Evolutionary conservation across 2,113 vertebrate genomes (phyloP).

Genomic region (Indicator indicator): DNA sequence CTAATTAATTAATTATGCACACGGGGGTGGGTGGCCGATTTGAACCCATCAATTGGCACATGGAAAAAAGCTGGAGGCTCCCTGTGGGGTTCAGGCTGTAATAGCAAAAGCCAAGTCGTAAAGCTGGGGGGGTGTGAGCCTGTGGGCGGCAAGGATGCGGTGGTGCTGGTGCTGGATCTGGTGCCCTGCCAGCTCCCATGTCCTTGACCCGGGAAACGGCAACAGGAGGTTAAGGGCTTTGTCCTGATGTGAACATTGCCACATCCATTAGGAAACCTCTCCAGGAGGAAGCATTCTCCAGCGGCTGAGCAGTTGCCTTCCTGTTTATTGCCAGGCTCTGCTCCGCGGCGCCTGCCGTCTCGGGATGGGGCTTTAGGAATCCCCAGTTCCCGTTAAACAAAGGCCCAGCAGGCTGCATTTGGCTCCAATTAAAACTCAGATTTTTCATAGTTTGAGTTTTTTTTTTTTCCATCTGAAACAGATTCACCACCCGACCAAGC

Average conservation of each 20-base stretch:
- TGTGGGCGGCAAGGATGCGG: accelerated
- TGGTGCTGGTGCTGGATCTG: neutral
- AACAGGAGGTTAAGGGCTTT: neutral
- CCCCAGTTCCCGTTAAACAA: neutral
- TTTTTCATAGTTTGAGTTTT: accelerated
- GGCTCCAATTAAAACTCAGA: neutral
- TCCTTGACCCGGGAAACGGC: slow-evolving; percentile 1
- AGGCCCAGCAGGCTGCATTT: neutral
- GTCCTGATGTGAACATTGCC: neutral
- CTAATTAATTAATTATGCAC: neutral
- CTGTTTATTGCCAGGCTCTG: slow-evolving; percentile 17
- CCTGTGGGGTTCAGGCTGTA: accelerated
- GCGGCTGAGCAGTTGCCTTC: neutral
- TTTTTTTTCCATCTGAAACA: accelerated
- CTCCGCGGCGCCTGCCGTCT: neutral
- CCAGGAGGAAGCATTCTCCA: neutral
- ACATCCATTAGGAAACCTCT: neutral
- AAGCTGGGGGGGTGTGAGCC: neutral
- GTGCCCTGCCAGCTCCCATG: neutral
- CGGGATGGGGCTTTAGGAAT: neutral
- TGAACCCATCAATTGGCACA: neutral
- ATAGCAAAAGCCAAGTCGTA: neutral
- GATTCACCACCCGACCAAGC: accelerated
- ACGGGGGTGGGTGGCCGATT: accelerated
- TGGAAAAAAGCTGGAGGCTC: slow-evolving; percentile 11